Conservation (phyloP, 2,888 invertebrate genomes). For the Patella caerulea region DNA sequence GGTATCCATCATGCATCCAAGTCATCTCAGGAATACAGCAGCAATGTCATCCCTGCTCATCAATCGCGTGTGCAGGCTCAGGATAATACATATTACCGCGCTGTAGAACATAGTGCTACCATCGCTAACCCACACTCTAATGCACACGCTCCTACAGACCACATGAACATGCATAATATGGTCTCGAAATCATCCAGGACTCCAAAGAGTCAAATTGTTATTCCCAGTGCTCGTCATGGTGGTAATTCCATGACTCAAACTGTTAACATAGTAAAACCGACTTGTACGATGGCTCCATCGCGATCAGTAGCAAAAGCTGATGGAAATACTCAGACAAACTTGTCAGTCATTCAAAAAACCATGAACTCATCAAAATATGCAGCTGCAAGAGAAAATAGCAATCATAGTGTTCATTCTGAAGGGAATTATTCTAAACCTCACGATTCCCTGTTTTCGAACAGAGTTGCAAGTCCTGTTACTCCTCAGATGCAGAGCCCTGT, state of each 20-base stretch:
- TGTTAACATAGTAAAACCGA: constrained; percentile 63
- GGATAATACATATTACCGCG: neutral
- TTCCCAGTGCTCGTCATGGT: constrained; percentile 37
- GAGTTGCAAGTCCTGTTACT: neutral
- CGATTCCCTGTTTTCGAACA: constrained; percentile 34
- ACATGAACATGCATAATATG: constrained; percentile 22
- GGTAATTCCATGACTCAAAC: constrained; percentile 43
- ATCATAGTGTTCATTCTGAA: constrained; percentile 8
- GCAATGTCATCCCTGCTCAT: constrained; percentile 20
- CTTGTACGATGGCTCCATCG: constrained; percentile 45
- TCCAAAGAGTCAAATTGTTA: constrained; percentile 35
- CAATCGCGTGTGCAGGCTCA: neutral
- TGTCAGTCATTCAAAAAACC: constrained; percentile 58
- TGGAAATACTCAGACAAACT: constrained; percentile 57
- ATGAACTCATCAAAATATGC: constrained; percentile 43
- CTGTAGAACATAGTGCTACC: neutral
- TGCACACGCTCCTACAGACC: neutral
- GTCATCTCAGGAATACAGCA: constrained; percentile 21
- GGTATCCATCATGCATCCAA: constrained; percentile 13
- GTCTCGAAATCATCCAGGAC: constrained; percentile 26
- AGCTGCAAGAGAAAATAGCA: constrained; percentile 42
- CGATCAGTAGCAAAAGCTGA: constrained; percentile 51
- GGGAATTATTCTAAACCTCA: constrained; percentile 13
- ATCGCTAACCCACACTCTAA: neutral
- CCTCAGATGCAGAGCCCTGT: neutral